Percentiles rank a stretch among this genome's conserved stretches.
Conservation (phyloP, 2,113 vertebrate species). For the Sander vitreus region DNA sequence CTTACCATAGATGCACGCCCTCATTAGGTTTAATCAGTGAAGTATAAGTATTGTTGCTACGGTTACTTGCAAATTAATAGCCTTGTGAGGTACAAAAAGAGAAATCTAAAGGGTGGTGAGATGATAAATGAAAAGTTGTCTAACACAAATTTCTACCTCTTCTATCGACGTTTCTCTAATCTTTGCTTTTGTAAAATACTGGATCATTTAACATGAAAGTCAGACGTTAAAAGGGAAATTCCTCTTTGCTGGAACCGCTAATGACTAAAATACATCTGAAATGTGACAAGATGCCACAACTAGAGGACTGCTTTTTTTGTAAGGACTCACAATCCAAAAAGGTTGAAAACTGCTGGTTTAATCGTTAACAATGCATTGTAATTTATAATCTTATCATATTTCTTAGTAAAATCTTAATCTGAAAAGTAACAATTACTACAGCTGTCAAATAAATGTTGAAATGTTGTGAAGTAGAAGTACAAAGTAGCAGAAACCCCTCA, state of each 20-base stretch:
- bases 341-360: neutral
- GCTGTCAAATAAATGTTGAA: no score
- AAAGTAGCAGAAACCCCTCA: no score
- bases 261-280: neutral
- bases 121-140: neutral
- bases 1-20: neutral
- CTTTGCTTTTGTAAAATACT: neutral
- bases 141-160: neutral
- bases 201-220: neutral
- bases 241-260: no score
- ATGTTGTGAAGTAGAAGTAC: neutral
- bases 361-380: neutral
- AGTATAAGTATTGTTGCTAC: neutral
- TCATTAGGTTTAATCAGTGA: constrained; percentile 3
- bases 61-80: neutral
- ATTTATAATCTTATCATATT: neutral
- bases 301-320: neutral
- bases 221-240: no score
- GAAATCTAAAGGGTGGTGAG: neutral
- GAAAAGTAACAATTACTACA: neutral
- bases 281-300: neutral
- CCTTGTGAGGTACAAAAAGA: neutral
- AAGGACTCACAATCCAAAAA: neutral
- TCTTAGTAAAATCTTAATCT: neutral
- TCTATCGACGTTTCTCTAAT: no score